Base-by-base conservation (phyloP, 2,888 invertebrate species). In the Agrenia bidenticulata region DNA sequence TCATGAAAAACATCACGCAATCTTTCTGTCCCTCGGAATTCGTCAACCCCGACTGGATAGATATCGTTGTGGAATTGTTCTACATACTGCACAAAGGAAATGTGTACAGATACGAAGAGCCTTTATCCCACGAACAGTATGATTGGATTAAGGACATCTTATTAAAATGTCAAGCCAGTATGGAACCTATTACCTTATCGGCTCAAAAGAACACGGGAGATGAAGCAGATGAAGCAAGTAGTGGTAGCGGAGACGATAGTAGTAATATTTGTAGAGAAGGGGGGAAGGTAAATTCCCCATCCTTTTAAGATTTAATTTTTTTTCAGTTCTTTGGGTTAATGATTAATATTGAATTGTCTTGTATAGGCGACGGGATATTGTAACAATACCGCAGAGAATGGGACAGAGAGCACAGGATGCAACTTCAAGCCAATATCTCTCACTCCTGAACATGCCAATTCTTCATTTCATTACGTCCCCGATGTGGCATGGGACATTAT, bases 401-500 rank as follows among this genome's bases (percentile, higher is more conserved):
- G 63, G 7, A 24, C 55, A 23, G 49, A 23, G 21, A 19, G 19
- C 17, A 42, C 17, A 60, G 11, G 15, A n/a, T 70, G 70, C 51
- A 56, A 66, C n/a, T 64, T 62, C 37, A 51, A 49, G 17, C 63
- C 65, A 39, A 60, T 69, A 1, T 15, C 11, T 1, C 59, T 69
- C 2, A 42, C 50, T 4, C 23, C 23, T 4, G 27, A 69, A 21
- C 50, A 65, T 17, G 69, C 65, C 11, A 69, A 69, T 27, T 62
- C 65, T 21, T 56, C 63, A 2, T 63, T 57, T 23, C 73, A 74
- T 54, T 73, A 72, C 26, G 70, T 74, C 1, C 71, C 73, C 4
- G 74, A 74, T 59, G 66, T 66, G 1, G 73, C 71, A 0, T 74
- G 74, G 74, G 67, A 73, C 26, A 67, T 74, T 53, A 62, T 74